These are phyloP conservation scores for Nemoura dubitans DNA, from an alignment of 2,888 invertebrate species.

Conservation along the genomic window DNA sequence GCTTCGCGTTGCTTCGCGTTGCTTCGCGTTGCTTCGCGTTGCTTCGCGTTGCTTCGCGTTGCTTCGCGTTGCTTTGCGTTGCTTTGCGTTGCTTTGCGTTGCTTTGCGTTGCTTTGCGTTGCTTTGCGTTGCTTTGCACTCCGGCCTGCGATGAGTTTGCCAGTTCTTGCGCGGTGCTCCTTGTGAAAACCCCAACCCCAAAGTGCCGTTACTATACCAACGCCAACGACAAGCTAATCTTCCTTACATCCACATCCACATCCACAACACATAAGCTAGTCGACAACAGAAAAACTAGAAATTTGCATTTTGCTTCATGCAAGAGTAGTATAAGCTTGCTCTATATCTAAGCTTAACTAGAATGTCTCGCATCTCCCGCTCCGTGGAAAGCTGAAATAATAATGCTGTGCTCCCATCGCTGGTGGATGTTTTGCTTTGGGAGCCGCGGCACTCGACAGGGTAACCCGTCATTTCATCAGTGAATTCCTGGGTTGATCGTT, in stretches of 20 bases:
- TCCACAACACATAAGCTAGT: neutral
- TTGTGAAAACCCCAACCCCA: neutral
- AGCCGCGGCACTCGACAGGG: neutral
- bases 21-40: neutral
- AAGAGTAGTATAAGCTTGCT: neutral
- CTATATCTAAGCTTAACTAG: neutral
- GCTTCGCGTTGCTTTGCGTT: neutral
- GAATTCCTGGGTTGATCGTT: slow-evolving; percentile 4
- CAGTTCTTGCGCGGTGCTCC: too few relatives aligned
- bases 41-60: neutral
- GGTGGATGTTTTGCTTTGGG: neutral
- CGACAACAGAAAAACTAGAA: neutral
- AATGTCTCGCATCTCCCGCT: neutral
- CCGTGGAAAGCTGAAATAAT: slow-evolving; percentile 2
- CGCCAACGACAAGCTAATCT: neutral
- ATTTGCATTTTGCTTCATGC: neutral
- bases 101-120: neutral
- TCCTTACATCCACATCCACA: neutral
- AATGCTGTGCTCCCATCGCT: neutral
- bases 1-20: neutral
- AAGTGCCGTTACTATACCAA: neutral
- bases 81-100: neutral
- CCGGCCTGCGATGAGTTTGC: too few relatives aligned
- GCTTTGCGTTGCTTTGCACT: neutral
- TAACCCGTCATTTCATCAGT: slow-evolving; percentile 3